Evolutionary conservation across 2,113 vertebrate genomes (phyloP), one percentile per base, ranked within the genome.

Genomic region (Strigops habroptila): DNA sequence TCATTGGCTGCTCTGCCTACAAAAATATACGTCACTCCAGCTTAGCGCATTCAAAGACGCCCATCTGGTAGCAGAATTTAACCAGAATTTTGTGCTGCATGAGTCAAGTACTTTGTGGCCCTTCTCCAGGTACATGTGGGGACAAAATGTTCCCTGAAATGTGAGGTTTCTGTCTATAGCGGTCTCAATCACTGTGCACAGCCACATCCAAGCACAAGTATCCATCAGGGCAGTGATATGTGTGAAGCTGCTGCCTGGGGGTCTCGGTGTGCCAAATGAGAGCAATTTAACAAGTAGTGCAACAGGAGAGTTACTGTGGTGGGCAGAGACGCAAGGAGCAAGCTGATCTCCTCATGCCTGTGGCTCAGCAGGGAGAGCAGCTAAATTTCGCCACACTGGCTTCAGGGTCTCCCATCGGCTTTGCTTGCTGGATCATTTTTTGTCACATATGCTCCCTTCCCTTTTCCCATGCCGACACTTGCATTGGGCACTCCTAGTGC

Each of bases 171-270:
- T 7, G 14, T 25, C 23, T 6, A 6, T 15, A 43, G 22, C 43
- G 16, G 16, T 64, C 52, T 65, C 37, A 4, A 0, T 49, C 30
- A 4, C n/a, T 43, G 18, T 33, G 33, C 18, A 14, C 33, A 44
- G 76, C 14, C 5, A 10, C 37, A 24, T 27, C 25, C 65, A 33
- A 33, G 28, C 48, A 41, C 35, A 27, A 10, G 48, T 12, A 25
- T 12, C 44, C 3, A 1, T 28, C 59, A 31, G 59, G 71, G 68
- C 6, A 4, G 14, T 7, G 10, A 16, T 57, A 16, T 3, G 5
- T 1, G 0, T 12, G 67, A 35, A 48, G 30, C 35, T 55, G 18
- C 6, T 37, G 39, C 33, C 28, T 0, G 0, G 15, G n/a, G 8
- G 0, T 89, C 30, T 12, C 67, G 0, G 21, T 3, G 2, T 77